Evolutionary conservation across 1,140 invertebrate genomes (phyloP).

Genomic region (Pogonomyrmex californicus): DNA sequence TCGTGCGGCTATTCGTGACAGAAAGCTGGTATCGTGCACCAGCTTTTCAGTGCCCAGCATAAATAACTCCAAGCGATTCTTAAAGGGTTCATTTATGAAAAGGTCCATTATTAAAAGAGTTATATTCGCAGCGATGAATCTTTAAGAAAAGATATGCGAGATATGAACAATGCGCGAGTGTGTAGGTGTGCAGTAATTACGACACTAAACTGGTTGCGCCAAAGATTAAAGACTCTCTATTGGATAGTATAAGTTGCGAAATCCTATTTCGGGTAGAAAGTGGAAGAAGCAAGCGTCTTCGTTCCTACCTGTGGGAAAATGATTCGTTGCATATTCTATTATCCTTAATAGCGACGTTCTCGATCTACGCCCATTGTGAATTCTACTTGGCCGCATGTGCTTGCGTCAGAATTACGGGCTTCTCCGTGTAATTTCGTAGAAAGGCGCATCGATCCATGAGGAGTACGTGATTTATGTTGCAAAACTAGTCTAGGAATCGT

Average conservation of each 20-base stretch:
- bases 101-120: slow-evolving; percentile 30
- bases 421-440: slow-evolving; percentile 63
- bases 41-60: slow-evolving; percentile 56
- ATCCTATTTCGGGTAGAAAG: slow-evolving; percentile 67
- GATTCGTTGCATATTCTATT: slow-evolving; percentile 74
- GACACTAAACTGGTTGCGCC: slow-evolving; percentile 28
- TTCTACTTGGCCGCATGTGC: slow-evolving; percentile 72
- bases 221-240: slow-evolving; percentile 52
- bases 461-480: slow-evolving; percentile 59
- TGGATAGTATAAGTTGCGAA: slow-evolving; percentile 52
- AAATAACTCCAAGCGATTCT: slow-evolving; percentile 61
- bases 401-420: slow-evolving; percentile 69
- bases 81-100: neutral
- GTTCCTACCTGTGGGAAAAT: slow-evolving; percentile 73
- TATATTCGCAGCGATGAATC: neutral
- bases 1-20: slow-evolving; percentile 79
- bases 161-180: neutral
- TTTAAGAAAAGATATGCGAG: neutral
- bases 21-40: slow-evolving; percentile 75
- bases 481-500: slow-evolving; percentile 22
- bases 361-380: slow-evolving; percentile 76
- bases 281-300: slow-evolving; percentile 67
- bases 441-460: slow-evolving; percentile 68
- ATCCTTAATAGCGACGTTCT: slow-evolving; percentile 76
- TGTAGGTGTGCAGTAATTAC: slow-evolving; percentile 5